Evolutionary conservation across 2,113 vertebrate genomes (phyloP), one percentile per base, ranked within the genome.

Genomic region (Gallinago paraguaiae): DNA sequence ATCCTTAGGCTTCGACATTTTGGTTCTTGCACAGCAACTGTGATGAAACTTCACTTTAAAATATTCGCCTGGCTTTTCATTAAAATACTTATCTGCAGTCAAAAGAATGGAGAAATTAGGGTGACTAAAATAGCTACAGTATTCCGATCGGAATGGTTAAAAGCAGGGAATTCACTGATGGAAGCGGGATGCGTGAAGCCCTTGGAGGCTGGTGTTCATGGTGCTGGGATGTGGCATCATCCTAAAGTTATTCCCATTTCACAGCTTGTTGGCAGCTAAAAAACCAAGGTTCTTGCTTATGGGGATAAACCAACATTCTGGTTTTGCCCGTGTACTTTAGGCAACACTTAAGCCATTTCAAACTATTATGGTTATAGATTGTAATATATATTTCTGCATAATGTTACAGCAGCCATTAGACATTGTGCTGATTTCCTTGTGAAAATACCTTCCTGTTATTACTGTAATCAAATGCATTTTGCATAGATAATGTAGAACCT

Each of bases 381-480:
- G 24, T 74, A 86, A 78, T 51, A 70, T 22, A 23, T 83, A 61
- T 85, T 94, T 94, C 51, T 94, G 43, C 65, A 27, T 82, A 86
- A 82, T 25, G 14, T 77, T 91, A 84, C 24, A 61, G 53, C 41
- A 82, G 18, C 65, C 48, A 35, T 95, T 69, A 65, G 65, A 60
- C 41, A 45, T 39, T 56, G 43, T 45, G 46, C 69, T 89, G 84
- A 85, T 51, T 85, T 46, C 28, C 67, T 91, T 89, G 70, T 65
- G 68, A 92, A 87, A 92, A 68, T 82, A 53, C n/a, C 81, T 85
- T 85, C 57, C 48, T 9, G 4, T 79, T 50, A 94, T 82, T 95
- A 69, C 83, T 86, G 63, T 87, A 89, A 89, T 71, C 77, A 89
- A 93, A 78, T 68, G 33, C n/a, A 75, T 45, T 92, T 89, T 79